phyloP scores from a whole-genome alignment of 2,113 vertebrate genomes.

The Regulus satrapa region DNA sequence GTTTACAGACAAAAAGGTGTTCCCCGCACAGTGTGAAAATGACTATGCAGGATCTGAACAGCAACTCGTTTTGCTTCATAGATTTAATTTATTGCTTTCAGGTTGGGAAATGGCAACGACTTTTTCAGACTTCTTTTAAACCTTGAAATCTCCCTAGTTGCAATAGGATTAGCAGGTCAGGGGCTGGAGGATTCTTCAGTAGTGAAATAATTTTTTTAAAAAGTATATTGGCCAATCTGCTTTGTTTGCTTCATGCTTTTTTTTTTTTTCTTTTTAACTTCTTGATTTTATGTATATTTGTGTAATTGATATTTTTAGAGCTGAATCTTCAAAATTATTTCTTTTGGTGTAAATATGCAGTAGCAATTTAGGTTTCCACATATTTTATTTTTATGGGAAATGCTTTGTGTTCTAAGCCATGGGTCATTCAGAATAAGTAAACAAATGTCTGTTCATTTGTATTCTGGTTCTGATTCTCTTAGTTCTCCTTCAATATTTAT shows the following conservation, averaged over 20 bases:
- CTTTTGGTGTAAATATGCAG: slow-evolving; percentile 63
- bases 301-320: slow-evolving; percentile 65
- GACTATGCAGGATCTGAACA: slow-evolving; percentile 30
- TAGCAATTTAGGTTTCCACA: slow-evolving; percentile 53
- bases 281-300: slow-evolving; percentile 57
- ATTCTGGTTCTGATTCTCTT: slow-evolving; percentile 49
- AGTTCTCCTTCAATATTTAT: slow-evolving; percentile 58
- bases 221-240: slow-evolving; percentile 37
- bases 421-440: slow-evolving; percentile 63
- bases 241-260: slow-evolving; percentile 47
- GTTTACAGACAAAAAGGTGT: neutral
- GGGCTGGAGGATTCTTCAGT: slow-evolving; percentile 14
- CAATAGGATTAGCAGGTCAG: slow-evolving; percentile 35
- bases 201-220: neutral
- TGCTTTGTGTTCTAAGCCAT: slow-evolving; percentile 61
- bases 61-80: slow-evolving; percentile 18
- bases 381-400: slow-evolving; percentile 64
- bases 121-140: neutral
- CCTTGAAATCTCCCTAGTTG: neutral
- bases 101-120: slow-evolving; percentile 51
- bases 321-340: slow-evolving; percentile 58
- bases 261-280: neutral
- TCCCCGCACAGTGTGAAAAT: neutral
- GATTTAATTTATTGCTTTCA: slow-evolving; percentile 67
- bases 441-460: slow-evolving; percentile 53